Percentiles rank a stretch among this genome's conserved stretches.
Evolutionary conservation across 1,140 invertebrate genomes (phyloP).

Genomic region (Caerostris extrusa): DNA sequence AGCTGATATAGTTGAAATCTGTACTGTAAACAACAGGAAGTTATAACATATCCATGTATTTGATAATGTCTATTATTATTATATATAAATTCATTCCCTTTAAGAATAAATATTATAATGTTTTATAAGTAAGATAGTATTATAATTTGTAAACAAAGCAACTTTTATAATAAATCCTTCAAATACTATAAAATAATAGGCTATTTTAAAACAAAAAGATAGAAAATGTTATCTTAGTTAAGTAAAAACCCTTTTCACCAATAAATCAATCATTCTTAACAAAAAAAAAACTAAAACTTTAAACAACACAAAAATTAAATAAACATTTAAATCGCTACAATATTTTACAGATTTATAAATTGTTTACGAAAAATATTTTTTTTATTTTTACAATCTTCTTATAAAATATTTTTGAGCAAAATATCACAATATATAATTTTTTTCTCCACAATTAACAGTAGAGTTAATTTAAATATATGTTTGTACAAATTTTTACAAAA

Average conservation of each 20-base stretch:
- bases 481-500: not conserved
- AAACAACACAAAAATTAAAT: conserved; percentile 69
- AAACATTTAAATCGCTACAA: conserved; percentile 49
- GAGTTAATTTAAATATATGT: not conserved
- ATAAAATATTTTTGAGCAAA: conserved; percentile 65
- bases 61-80: too few species aligned
- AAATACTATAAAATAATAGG: too few species aligned
- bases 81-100: too few species aligned
- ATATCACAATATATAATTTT: conserved; percentile 59
- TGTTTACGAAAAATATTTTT: not conserved
- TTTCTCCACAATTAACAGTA: not conserved
- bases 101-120: too few species aligned
- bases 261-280: not conserved
- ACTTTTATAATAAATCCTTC: not conserved
- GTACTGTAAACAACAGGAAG: too few species aligned
- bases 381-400: not conserved
- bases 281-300: conserved; percentile 46
- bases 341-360: not conserved
- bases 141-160: too few species aligned
- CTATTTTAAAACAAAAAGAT: not conserved
- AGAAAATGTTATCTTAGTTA: not conserved
- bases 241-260: not conserved
- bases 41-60: too few species aligned
- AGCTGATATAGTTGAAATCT: too few species aligned
- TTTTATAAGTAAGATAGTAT: too few species aligned